These are phyloP conservation scores for Mya arenaria DNA, from an alignment of 1,140 invertebrate species.

Conservation along the genomic window DNA sequence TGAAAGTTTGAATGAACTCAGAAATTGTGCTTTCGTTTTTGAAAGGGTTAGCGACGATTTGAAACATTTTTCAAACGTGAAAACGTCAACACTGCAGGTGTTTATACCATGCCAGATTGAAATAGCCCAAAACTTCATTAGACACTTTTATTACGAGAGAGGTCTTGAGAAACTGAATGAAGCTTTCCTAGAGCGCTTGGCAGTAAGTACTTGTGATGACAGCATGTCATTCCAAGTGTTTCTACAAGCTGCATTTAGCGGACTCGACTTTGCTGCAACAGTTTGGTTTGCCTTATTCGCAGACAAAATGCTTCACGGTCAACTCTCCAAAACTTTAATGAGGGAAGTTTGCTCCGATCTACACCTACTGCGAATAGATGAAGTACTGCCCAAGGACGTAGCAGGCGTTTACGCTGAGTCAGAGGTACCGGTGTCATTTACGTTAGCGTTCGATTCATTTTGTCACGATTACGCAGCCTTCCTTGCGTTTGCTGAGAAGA, in stretches of 20 bases:
- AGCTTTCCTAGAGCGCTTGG: constrained; percentile 31
- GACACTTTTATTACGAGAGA: neutral
- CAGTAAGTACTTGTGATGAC: constrained; percentile 41
- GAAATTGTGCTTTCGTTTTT: neutral
- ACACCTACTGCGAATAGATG: neutral
- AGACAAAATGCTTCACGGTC: constrained; percentile 31
- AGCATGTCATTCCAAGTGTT: constrained; percentile 24
- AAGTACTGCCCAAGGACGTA: constrained; percentile 4
- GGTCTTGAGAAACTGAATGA: constrained; percentile 8
- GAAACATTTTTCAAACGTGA: neutral
- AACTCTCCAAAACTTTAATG: constrained; percentile 24
- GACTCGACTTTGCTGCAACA: neutral
- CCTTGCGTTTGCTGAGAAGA: constrained; percentile 3
- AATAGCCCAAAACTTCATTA: neutral
- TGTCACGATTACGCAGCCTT: constrained; percentile 17
- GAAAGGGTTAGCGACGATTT: neutral
- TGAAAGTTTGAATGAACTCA: neutral
- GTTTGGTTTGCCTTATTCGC: constrained; percentile 33
- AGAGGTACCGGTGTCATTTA: constrained; percentile 4
- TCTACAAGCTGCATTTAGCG: constrained; percentile 12
- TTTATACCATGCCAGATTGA: constrained; percentile 33
- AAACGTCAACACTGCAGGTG: constrained; percentile 3
- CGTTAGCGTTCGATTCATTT: neutral
- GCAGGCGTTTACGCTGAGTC: constrained; percentile 1
- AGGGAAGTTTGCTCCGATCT: neutral